These are phyloP conservation scores for Temnothorax longispinosus DNA, from an alignment of 1,140 invertebrate genomes.

Conservation along the genomic window DNA sequence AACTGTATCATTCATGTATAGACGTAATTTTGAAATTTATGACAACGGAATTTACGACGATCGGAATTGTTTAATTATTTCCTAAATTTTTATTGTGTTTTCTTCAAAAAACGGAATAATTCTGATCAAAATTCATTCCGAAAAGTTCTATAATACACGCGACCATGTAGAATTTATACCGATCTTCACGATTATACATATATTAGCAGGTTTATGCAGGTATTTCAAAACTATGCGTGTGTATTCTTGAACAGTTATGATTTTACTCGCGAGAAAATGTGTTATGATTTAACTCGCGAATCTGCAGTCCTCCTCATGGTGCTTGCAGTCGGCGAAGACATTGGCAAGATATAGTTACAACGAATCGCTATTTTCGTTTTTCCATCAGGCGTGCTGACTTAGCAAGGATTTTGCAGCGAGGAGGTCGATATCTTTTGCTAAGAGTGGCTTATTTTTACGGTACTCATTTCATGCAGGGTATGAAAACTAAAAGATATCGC, in stretches of 20 bases:
- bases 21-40: no score
- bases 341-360: not conserved
- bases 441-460: conserved; percentile 4
- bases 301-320: not conserved
- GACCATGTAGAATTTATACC: no score
- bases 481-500: not conserved
- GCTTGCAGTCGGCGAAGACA: not conserved
- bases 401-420: conserved; percentile 1
- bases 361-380: not conserved
- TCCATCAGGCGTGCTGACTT: not conserved
- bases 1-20: no score
- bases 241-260: conserved; percentile 20
- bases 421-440: not conserved
- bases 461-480: not conserved
- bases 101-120: no score
- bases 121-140: no score
- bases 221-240: no score
- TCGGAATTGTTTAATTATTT: no score
- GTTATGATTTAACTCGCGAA: not conserved
- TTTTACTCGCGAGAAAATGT: not conserved
- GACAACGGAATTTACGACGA: no score
- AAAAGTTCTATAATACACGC: no score
- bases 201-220: no score
- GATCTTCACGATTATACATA: no score
- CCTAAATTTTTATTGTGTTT: no score